Percentiles rank a stretch among this genome's conserved stretches.
These are phyloP conservation scores for Pangasius djambal DNA, from an alignment of 2,797 vertebrate genomes.

Conservation along the genomic window DNA sequence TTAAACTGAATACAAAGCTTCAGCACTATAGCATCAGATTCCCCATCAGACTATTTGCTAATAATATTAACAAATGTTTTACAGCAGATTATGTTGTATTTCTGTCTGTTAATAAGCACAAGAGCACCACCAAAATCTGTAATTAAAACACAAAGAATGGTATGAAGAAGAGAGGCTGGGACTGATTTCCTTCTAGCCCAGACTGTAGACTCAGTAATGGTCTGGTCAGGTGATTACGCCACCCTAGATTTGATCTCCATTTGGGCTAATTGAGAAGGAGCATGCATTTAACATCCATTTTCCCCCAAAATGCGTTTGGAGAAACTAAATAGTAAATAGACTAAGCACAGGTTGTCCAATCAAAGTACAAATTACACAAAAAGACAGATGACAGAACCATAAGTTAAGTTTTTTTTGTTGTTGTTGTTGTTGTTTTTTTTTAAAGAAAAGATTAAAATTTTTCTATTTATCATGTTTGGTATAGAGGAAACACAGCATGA, in stretches of 20 bases:
- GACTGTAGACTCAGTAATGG: neutral
- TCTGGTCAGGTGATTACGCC: neutral
- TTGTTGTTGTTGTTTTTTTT: too few species aligned
- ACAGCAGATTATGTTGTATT: neutral
- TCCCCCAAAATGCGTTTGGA: neutral
- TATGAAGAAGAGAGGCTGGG: neutral
- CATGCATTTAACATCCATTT: neutral
- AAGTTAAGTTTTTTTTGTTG: too few species aligned
- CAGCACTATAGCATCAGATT: neutral
- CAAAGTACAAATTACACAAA: neutral
- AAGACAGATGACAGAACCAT: neutral
- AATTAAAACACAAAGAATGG: neutral
- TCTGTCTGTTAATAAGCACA: neutral
- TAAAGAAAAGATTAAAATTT: neutral
- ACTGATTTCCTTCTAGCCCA: neutral
- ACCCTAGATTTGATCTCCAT: neutral
- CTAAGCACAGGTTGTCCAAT: neutral
- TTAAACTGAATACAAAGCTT: neutral
- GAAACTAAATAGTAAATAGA: neutral
- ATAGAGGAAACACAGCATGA: neutral
- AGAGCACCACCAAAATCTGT: neutral
- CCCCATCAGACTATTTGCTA: neutral
- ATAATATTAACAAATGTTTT: neutral
- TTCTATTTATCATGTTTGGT: neutral
- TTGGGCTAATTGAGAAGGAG: neutral